A percentile compares a stretch with the other conserved stretches of the same genome.
Conservation (phyloP, 2,797 vertebrate genomes). For the Pachyuromys duprasi region DNA sequence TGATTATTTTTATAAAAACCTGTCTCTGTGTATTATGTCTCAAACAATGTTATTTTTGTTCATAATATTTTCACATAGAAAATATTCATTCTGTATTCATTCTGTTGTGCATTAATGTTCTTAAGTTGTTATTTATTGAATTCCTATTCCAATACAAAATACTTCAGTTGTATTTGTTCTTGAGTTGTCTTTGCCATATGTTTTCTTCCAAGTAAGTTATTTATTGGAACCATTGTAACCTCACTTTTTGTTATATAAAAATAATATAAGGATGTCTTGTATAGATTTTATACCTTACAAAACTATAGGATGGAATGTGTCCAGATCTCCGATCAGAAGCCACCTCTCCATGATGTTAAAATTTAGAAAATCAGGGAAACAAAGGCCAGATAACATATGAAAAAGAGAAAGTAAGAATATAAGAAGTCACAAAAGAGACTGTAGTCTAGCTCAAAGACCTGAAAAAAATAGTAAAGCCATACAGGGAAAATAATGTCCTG, state of each 20-base stretch:
- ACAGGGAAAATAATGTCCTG: neutral
- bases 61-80: slow-evolving; percentile 48
- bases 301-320: neutral
- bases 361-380: neutral
- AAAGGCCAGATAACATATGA: neutral
- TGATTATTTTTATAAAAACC: slow-evolving; percentile 11
- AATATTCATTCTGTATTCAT: too few relatives aligned
- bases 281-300: slow-evolving; percentile 19
- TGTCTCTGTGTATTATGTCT: slow-evolving; percentile 53
- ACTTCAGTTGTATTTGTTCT: neutral
- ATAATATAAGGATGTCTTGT: neutral
- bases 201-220: slow-evolving; percentile 52
- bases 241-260: slow-evolving; percentile 25
- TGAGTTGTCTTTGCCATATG: slow-evolving; percentile 29
- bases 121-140: slow-evolving; percentile 19
- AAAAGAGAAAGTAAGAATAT: neutral
- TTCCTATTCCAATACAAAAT: slow-evolving; percentile 47
- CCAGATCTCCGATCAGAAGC: neutral
- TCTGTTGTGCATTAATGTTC: slow-evolving; percentile 20
- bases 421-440: neutral
- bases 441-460: neutral
- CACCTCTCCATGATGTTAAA: neutral
- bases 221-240: slow-evolving; percentile 33
- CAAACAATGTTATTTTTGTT: slow-evolving; percentile 43
- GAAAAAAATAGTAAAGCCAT: neutral